Conservation (phyloP, 2,888 invertebrate species). For the Lacanobia wlatinum region DNA sequence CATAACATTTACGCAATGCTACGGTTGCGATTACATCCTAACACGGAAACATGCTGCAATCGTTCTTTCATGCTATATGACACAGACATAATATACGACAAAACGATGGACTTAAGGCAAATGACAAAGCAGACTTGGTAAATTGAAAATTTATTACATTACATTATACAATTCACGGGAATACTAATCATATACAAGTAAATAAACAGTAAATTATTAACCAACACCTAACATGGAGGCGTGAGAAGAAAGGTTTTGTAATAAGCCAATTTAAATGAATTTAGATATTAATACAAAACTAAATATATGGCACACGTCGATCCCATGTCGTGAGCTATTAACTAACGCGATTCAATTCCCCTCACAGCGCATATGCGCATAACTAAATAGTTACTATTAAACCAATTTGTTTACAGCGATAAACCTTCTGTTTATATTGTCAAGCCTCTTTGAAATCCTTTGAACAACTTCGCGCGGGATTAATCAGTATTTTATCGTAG, state of each 20-base stretch:
- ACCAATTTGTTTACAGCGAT: slow-evolving; percentile 79
- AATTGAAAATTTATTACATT: slow-evolving; percentile 54
- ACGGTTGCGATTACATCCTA: slow-evolving; percentile 1
- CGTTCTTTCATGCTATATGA: slow-evolving; percentile 22
- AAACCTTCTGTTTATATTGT: slow-evolving; percentile 69
- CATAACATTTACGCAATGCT: slow-evolving; percentile 20
- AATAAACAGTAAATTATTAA: slow-evolving; percentile 74
- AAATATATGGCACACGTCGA: slow-evolving; percentile 71
- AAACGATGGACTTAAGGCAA: slow-evolving; percentile 46
- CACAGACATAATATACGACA: slow-evolving; percentile 30
- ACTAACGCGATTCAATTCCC: slow-evolving; percentile 75
- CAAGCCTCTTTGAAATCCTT: slow-evolving; percentile 56
- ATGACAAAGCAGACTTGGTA: slow-evolving; percentile 40
- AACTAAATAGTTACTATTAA: slow-evolving; percentile 76
- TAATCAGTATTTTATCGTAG: slow-evolving; percentile 48
- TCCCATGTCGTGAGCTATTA: slow-evolving; percentile 66
- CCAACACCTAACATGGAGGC: slow-evolving; percentile 68
- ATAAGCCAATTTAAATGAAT: slow-evolving; percentile 79
- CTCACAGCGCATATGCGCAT: slow-evolving; percentile 78
- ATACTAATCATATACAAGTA: slow-evolving; percentile 49
- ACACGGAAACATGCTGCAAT: slow-evolving; percentile 13
- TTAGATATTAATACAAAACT: slow-evolving; percentile 69
- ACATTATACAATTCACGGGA: slow-evolving; percentile 50
- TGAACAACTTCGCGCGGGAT: slow-evolving; percentile 47
- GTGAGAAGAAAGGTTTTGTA: slow-evolving; percentile 71